These are phyloP conservation scores for Nomada flava DNA, from an alignment of 2,888 invertebrate genomes.

Conservation along the genomic window DNA sequence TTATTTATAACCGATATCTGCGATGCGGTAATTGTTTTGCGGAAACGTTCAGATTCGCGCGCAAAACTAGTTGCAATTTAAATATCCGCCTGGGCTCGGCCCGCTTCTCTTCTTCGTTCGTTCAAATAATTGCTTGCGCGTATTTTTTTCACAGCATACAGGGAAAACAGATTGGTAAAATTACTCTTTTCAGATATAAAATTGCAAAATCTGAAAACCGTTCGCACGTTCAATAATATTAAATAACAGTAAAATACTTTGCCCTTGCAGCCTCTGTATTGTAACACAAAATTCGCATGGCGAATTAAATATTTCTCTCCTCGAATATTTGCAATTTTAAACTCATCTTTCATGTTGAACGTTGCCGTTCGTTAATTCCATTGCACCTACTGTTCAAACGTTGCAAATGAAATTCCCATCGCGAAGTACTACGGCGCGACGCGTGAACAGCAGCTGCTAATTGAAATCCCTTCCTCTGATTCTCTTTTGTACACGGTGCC, in stretches of 20 bases:
- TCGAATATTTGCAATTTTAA: not conserved
- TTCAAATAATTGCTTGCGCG: not conserved
- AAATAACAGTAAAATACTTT: too few relatives aligned
- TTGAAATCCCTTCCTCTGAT: slow-evolving; percentile 19
- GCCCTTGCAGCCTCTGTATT: too few relatives aligned
- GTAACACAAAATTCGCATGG: not conserved
- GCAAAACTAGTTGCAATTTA: slow-evolving; percentile 37
- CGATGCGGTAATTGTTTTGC: slow-evolving; percentile 11
- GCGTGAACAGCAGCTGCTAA: slow-evolving; percentile 7
- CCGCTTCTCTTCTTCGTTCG: not conserved
- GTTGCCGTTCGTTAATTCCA: not conserved
- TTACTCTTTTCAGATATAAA: too few relatives aligned
- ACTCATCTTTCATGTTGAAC: not conserved
- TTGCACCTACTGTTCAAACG: not conserved
- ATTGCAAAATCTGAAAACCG: too few relatives aligned
- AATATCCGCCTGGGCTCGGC: not conserved
- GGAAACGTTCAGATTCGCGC: slow-evolving; percentile 36
- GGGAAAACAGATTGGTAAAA: too few relatives aligned
- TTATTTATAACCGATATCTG: slow-evolving; percentile 16
- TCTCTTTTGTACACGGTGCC: slow-evolving; percentile 5
- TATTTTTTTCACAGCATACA: not conserved
- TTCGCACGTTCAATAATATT: too few relatives aligned
- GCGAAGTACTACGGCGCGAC: not conserved
- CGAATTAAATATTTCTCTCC: not conserved
- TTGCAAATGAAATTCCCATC: not conserved